Conservation (phyloP, 2,113 vertebrate genomes). For the Cacatua alba region DNA sequence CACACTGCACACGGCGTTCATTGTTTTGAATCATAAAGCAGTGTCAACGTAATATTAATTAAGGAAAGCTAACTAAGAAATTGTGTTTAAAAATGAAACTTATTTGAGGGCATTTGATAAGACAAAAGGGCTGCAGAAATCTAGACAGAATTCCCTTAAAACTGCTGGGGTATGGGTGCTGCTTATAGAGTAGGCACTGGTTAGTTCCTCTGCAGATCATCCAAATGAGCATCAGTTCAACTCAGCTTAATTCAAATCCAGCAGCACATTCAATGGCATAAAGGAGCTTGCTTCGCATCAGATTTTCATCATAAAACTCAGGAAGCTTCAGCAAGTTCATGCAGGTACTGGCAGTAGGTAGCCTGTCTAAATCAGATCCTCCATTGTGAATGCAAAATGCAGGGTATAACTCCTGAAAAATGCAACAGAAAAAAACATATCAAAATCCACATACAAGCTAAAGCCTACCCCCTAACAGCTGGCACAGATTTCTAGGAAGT, state of each 20-base stretch:
- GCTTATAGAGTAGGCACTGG: conserved; percentile 63
- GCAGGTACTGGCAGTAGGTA: conserved; percentile 98
- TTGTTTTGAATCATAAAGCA: conserved; percentile 57
- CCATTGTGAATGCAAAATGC: conserved; percentile 99
- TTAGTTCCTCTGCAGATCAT: conserved; percentile 31
- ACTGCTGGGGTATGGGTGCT: conserved; percentile 38
- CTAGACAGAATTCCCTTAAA: conserved; percentile 39
- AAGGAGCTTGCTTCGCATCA: conserved; percentile 94
- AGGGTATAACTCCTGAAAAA: conserved; percentile 91
- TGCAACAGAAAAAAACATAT: neutral
- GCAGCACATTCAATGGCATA: conserved; percentile 97
- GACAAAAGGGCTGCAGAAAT: conserved; percentile 56
- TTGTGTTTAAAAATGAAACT: conserved; percentile 54
- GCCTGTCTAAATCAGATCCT: conserved; percentile 90
- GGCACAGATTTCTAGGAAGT: neutral
- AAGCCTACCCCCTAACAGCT: neutral
- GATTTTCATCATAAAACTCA: conserved; percentile 90
- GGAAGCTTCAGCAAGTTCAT: conserved; percentile 99
- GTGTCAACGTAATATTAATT: conserved; percentile 43
- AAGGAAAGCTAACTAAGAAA: conserved; percentile 59
- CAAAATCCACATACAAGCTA: neutral
- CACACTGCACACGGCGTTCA: conserved; percentile 54
- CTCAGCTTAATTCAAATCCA: conserved; percentile 97
- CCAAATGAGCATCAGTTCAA: neutral
- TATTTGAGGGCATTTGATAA: conserved; percentile 43